Evolutionary conservation across 2,797 vertebrate genomes (phyloP), one percentile per base, ranked within the genome.

Genomic region (Discoglossus pictus): DNA sequence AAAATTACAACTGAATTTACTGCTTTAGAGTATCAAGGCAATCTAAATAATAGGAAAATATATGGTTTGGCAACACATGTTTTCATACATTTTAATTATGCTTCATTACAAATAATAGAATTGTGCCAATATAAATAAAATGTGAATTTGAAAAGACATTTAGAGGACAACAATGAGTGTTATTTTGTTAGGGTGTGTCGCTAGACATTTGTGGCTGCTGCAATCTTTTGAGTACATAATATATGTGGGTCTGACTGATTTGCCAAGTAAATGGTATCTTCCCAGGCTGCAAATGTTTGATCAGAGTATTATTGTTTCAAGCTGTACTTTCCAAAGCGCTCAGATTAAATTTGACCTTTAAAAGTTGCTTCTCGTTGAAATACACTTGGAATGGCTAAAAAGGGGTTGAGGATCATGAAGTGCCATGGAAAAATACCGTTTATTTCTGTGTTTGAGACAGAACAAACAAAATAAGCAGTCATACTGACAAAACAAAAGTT

Each of bases 121-220:
- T 4, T 43, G 21, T 53, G 50, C 47, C 47, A 68, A 60, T 23
- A 40, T n/a, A 51, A 51, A 44, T 40, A 18, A 43, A 60, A 40
- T 51, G 46, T 51, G 21, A 58, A 46, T 55, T 23, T 36, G 23
- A 51, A 68, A 16, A 52, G 65, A 13, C 38, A 43, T 60, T 60
- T 42, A 52, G 43, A 60, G 58, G 38, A 43, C 47, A 20, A 48
- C n/a, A 31, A 34, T 50, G 34, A 13, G 40, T 43, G 50, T 23
- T 68, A 53, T 68, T 51, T 60, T 31, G 40, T 4, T 53, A 35
- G 38, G 58, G 48, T 69, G 50, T 69, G 58, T 54, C 56, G 40
- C 53, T 31, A 59, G 54, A 43, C 55, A 50, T 17, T 68, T 51
- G 55, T 10, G 44, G 55, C 51, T 15, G 39, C 54, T 68, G 56